Percentiles rank a stretch among this genome's conserved stretches.
phyloP scores from a whole-genome alignment of 2,797 vertebrate genomes.

The Ambastaia sidthimunki region DNA sequence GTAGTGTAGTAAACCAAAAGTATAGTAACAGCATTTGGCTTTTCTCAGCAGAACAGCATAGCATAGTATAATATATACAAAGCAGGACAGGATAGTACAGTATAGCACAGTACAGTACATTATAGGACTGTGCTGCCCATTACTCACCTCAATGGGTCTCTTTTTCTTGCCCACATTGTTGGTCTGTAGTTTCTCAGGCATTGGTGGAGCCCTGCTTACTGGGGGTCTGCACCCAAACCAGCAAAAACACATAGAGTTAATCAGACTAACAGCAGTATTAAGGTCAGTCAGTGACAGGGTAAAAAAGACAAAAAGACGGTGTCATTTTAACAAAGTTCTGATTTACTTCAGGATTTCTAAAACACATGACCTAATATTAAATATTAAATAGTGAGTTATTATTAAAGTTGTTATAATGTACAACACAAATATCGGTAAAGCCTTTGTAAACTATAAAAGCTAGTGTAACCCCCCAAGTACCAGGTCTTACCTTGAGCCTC shows the following conservation, averaged over 20 bases:
- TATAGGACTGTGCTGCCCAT: neutral
- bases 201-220: constrained; percentile 95
- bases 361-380: neutral
- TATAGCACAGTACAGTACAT: neutral
- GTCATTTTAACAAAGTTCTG: neutral
- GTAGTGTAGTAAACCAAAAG: neutral
- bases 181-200: constrained; percentile 97
- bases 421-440: too few species aligned
- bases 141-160: constrained; percentile 90
- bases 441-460: neutral
- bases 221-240: constrained; percentile 84
- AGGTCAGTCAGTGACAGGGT: constrained; percentile 1
- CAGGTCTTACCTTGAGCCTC: constrained; percentile 93
- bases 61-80: neutral
- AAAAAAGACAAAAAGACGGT: neutral
- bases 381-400: too few species aligned
- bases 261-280: constrained; percentile 4
- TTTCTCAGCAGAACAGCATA: too few species aligned
- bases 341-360: neutral
- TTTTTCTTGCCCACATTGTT: constrained; percentile 99
- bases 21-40: too few species aligned
- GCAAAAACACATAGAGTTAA: constrained; percentile 27
- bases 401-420: too few species aligned
- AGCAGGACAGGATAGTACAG: neutral
- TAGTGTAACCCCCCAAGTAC: too few species aligned